These are phyloP conservation scores for Chrysopa pallens DNA, from an alignment of 1,140 invertebrate genomes.

Conservation along the genomic window DNA sequence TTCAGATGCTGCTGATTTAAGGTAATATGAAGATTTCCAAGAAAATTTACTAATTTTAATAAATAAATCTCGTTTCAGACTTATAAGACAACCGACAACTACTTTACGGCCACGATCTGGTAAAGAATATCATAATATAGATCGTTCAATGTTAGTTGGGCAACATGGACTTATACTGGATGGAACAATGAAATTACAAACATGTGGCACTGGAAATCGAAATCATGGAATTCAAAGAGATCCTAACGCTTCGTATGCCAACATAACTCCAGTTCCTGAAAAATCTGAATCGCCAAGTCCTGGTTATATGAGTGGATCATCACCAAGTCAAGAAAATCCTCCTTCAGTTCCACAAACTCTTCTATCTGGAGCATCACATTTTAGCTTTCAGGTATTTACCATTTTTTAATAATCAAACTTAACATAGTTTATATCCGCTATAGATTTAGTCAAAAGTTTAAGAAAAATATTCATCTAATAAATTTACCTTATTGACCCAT, in stretches of 20 bases:
- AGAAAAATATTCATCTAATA: too few relatives aligned
- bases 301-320: constrained; percentile 29
- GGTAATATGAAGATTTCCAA: too few relatives aligned
- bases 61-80: constrained; percentile 14
- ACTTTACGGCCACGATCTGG: constrained; percentile 71
- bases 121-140: constrained; percentile 59
- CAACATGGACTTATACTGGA: background rate
- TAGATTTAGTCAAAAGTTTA: too few relatives aligned
- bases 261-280: constrained; percentile 28
- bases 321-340: constrained; percentile 20
- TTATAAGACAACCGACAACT: constrained; percentile 47
- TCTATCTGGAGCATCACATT: background rate
- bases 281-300: constrained; percentile 32
- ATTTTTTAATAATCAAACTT: too few relatives aligned
- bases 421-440: too few relatives aligned
- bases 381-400: too few relatives aligned
- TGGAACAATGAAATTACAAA: background rate
- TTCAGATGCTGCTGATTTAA: constrained; percentile 37
- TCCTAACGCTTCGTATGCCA: constrained; percentile 20
- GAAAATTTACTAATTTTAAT: constrained; percentile 1
- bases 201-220: constrained; percentile 6
- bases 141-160: constrained; percentile 19
- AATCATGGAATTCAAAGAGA: too few relatives aligned
- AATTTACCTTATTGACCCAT: too few relatives aligned
- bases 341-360: background rate